Percentiles rank a stretch among this genome's conserved stretches.
Evolutionary conservation across 2,797 vertebrate species (phyloP).

Genomic region (Catamblyrhynchus diadema): DNA sequence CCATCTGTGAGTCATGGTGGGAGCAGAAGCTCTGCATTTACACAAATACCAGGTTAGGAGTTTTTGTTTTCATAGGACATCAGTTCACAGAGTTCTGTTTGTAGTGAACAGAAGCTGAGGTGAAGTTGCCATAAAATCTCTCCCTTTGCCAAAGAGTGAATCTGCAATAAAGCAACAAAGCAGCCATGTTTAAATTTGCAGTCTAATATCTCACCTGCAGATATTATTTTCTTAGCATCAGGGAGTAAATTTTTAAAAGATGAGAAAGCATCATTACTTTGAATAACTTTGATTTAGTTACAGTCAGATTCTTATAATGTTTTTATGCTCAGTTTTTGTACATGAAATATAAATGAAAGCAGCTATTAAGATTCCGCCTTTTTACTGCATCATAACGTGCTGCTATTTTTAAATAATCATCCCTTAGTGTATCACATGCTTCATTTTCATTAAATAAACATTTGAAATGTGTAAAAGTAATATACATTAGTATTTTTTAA

Average conservation of each 20-base stretch:
- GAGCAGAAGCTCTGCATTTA: neutral
- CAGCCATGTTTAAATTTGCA: neutral
- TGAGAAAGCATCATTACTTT: neutral
- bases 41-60: neutral
- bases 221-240: neutral
- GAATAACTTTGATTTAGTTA: constrained; percentile 3
- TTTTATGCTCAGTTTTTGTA: neutral
- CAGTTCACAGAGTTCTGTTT: neutral
- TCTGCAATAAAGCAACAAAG: neutral
- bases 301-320: neutral
- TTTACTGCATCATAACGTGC: neutral
- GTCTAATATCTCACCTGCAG: neutral
- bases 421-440: neutral
- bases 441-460: constrained; percentile 48
- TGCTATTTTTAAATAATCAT: constrained; percentile 31
- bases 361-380: constrained; percentile 12
- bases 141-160: neutral
- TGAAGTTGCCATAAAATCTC: neutral
- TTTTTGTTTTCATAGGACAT: neutral
- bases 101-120: neutral
- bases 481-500: neutral
- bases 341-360: constrained; percentile 54
- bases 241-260: neutral
- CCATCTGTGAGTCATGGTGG: rapidly evolving
- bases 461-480: constrained; percentile 21